Evolutionary conservation across 2,888 invertebrate species (phyloP).

Genomic region (Cyclophora albipunctata): DNA sequence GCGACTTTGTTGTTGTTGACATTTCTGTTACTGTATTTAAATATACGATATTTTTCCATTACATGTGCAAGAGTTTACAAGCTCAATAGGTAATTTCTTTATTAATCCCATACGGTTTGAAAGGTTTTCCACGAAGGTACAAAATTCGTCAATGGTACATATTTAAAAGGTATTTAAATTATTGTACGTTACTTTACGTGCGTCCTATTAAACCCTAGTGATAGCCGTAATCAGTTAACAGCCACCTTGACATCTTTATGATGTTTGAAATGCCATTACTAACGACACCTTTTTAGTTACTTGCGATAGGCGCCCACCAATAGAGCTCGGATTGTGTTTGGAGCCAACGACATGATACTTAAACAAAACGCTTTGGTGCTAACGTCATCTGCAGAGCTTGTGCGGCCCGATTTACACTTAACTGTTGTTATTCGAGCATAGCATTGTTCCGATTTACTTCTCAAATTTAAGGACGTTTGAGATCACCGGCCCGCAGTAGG

Average conservation of each 20-base stretch:
- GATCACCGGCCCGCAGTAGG: no score
- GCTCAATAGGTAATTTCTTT: no score
- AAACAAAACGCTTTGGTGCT: constrained; percentile 52
- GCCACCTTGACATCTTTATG: constrained; percentile 72
- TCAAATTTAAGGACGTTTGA: no score
- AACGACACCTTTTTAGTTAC: constrained; percentile 76
- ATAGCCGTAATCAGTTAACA: constrained; percentile 70
- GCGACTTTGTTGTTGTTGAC: no score
- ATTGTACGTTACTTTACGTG: constrained; percentile 6
- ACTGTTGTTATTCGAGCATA: neutral
- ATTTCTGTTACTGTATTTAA: no score
- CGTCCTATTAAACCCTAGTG: constrained; percentile 20
- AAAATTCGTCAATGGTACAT: neutral
- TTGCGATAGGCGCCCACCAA: constrained; percentile 57
- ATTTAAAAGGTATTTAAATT: neutral
- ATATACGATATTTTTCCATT: no score
- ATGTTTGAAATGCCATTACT: constrained; percentile 73
- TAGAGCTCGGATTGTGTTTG: neutral
- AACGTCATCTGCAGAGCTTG: constrained; percentile 34
- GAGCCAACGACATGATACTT: constrained; percentile 10
- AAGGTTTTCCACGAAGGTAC: neutral
- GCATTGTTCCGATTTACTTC: no score
- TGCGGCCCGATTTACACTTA: constrained; percentile 15
- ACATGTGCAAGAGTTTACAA: no score
- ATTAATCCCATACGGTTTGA: no score